Base-by-base conservation (phyloP, 2,113 vertebrate genomes). In the Limnothrissa miodon region DNA sequence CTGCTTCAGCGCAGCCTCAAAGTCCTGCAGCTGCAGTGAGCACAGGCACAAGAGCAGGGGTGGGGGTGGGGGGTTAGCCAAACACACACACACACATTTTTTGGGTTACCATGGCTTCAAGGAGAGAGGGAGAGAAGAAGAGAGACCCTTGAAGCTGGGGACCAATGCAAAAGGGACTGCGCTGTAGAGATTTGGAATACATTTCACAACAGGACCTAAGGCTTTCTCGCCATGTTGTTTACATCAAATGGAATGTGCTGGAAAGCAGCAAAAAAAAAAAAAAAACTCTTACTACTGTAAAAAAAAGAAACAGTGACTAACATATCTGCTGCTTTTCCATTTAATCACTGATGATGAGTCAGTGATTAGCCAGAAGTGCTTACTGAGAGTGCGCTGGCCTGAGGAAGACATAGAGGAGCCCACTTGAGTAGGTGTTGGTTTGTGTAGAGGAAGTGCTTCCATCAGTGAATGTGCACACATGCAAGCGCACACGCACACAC, bases 1-100 rank as follows among this genome's bases (percentile, higher is more conserved):
- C 87, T 99, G 97, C 84, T 97, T 99, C 87, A 99, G 93, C 21
- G 98, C 98, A 48, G 96, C 96, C 92, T 99, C 97, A 92, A 99
- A 99, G 90, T 99, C 97, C 88, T 99, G 97, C 85, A 99, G 92
- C 98, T 99, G 85, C 1, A 80, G 7, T 23, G 51, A 23, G 51
- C 51, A 56, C 21, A 56, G 5, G 19, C 19, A 21, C 19, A 56
- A 0, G 10, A 36, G 33, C 13, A 15, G 66, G 15, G 29, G 11
- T 9, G 13, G 1, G 0, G 25, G 53, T 7, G 4, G 19, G 21
- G 21, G 4, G n/a, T 66, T 25, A 66, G 59, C 15, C 59, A 66
- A n/a, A 66, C 56, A 7, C 29, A 36, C 29, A n/a, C n/a, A n/a
- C n/a, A n/a, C n/a, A n/a, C 29, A 74, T 36, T 74, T 74, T 74